Evolutionary conservation across 2,888 invertebrate species (phyloP).

Genomic region (Resseliella maxima): DNA sequence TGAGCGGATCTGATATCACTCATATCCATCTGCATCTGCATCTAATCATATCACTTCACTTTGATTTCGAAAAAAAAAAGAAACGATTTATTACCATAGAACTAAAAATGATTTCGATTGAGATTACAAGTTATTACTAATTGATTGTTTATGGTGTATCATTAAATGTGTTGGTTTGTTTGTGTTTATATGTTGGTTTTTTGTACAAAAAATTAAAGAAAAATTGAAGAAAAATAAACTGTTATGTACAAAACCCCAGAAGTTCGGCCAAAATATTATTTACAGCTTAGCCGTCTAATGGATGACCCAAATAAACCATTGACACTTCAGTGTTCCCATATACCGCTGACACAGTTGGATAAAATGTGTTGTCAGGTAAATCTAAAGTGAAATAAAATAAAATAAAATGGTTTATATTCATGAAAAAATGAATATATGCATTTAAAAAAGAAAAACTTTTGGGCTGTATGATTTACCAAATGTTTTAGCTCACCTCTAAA

Average conservation of each 20-base stretch:
- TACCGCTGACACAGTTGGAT: constrained; percentile 96
- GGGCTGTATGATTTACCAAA: no score
- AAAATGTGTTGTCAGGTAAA: constrained; percentile 91
- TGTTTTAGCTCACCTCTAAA: constrained; percentile 80
- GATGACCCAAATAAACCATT: constrained; percentile 97
- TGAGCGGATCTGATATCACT: no score
- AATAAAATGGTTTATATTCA: not conserved
- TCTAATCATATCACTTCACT: no score
- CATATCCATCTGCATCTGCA: no score
- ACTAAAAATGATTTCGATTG: no score
- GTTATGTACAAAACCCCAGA: constrained; percentile 42
- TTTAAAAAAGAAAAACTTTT: not conserved
- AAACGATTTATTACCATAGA: no score
- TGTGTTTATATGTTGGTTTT: not conserved
- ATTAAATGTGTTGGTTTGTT: no score
- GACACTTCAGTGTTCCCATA: constrained; percentile 99
- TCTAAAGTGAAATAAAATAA: constrained; percentile 70
- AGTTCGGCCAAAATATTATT: no score
- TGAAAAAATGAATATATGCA: not conserved
- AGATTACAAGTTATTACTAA: no score
- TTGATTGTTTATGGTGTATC: no score
- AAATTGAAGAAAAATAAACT: not conserved
- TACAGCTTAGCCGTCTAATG: constrained; percentile 87
- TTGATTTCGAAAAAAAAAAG: no score
- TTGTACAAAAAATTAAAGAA: not conserved